Percentiles rank a stretch among this genome's conserved stretches.
Conservation (phyloP, 2,797 vertebrate genomes). For the Alauda arvensis region DNA sequence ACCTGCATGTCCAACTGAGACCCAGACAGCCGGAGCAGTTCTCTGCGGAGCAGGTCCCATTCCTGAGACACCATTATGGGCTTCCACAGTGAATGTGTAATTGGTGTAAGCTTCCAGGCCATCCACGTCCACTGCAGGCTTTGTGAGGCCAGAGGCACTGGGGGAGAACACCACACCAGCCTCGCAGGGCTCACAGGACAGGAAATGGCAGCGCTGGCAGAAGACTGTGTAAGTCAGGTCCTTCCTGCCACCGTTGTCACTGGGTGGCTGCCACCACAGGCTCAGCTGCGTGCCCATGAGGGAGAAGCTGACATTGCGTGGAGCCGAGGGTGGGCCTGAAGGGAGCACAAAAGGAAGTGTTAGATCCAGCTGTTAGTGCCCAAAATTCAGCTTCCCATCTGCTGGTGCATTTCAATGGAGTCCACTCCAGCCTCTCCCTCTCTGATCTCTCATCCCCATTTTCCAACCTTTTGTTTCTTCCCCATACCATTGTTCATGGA, state of each 20-base stretch:
- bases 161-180: constrained; percentile 60
- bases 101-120: constrained; percentile 73
- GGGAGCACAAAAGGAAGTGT: not conserved
- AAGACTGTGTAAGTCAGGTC: constrained; percentile 69
- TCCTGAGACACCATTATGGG: constrained; percentile 71
- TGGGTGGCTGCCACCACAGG: constrained; percentile 70
- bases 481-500: not conserved
- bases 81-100: constrained; percentile 70
- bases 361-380: not conserved
- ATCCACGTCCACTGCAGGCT: constrained; percentile 39
- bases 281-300: constrained; percentile 64
- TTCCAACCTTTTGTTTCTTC: not conserved
- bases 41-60: constrained; percentile 35
- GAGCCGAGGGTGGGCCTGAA: constrained; percentile 69
- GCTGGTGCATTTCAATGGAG: not conserved
- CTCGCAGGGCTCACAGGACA: constrained; percentile 65
- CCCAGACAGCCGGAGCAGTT: constrained; percentile 44
- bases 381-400: not conserved
- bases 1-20: constrained; percentile 73
- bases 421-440: not conserved
- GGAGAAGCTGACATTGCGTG: constrained; percentile 72
- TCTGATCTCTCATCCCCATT: not conserved
- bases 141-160: constrained; percentile 36
- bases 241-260: constrained; percentile 63
- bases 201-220: constrained; percentile 64